phyloP scores from a whole-genome alignment of 2,113 vertebrate genomes.

The Saccopteryx bilineata region DNA sequence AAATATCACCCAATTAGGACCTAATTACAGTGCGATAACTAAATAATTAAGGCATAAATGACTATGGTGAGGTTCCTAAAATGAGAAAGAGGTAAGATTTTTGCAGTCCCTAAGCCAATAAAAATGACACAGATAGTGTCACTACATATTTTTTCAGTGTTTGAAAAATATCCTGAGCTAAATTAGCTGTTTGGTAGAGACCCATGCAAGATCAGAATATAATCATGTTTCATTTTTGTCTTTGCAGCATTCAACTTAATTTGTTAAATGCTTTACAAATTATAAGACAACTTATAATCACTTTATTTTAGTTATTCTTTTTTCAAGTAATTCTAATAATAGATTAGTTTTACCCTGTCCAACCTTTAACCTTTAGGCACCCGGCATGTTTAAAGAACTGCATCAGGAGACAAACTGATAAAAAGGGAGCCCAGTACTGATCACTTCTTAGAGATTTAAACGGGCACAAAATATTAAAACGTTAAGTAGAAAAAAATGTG shows the following conservation, averaged over 20 bases:
- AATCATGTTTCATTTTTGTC: constrained; percentile 76
- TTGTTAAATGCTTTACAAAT: constrained; percentile 82
- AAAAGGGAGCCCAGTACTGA: neutral
- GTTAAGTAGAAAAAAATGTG: neutral
- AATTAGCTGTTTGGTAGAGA: constrained; percentile 8
- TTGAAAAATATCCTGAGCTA: neutral
- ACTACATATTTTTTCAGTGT: neutral
- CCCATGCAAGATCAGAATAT: constrained; percentile 44
- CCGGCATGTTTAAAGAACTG: neutral
- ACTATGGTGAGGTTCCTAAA: neutral
- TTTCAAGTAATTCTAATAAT: constrained; percentile 66
- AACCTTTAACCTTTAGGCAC: neutral
- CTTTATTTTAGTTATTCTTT: constrained; percentile 74
- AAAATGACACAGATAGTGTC: neutral
- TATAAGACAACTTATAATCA: constrained; percentile 43
- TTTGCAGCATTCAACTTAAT: constrained; percentile 81
- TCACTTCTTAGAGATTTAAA: neutral
- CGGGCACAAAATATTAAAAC: constrained; percentile 8
- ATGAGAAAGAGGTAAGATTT: neutral
- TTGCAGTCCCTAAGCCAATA: neutral
- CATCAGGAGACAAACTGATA: neutral
- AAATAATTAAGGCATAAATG: constrained; percentile 48
- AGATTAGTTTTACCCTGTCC: neutral
- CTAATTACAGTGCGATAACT: constrained; percentile 21
- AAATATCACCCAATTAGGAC: constrained; percentile 51